Conservation (phyloP, 2,113 vertebrate species). For the Ochotona princeps region DNA sequence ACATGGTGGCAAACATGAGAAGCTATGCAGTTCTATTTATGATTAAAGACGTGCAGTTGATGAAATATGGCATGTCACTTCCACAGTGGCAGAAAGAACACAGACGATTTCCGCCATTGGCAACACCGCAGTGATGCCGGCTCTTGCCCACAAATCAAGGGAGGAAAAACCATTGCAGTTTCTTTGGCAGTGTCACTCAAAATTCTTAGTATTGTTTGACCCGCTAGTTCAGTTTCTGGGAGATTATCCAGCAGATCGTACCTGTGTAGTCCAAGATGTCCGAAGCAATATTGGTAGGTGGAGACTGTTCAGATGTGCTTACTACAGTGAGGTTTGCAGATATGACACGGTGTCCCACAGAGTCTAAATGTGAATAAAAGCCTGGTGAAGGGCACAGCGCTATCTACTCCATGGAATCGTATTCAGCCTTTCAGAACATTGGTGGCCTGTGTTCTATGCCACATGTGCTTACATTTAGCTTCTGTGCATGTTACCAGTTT, state of each 20-base stretch:
- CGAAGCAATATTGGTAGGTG: background rate
- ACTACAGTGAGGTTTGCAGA: constrained; percentile 6
- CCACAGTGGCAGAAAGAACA: background rate
- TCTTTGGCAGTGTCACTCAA: background rate
- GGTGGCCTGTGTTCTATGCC: background rate
- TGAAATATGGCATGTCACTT: background rate
- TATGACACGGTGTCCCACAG: background rate
- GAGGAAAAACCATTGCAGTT: background rate
- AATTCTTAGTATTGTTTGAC: constrained; percentile 28
- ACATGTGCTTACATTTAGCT: background rate
- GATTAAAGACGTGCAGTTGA: background rate
- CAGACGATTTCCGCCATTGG: background rate
- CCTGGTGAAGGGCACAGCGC: background rate
- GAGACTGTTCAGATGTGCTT: constrained; percentile 6
- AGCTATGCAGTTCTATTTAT: background rate
- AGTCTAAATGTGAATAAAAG: background rate
- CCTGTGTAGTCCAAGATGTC: constrained; percentile 23
- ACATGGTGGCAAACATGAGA: constrained; percentile 30
- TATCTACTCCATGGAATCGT: background rate
- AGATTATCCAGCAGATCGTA: constrained; percentile 47
- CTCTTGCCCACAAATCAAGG: background rate
- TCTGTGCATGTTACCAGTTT: background rate
- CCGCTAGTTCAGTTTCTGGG: constrained; percentile 24
- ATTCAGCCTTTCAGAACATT: background rate
- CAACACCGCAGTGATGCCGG: background rate